Conservation (phyloP, 2,888 invertebrate species). For the Merodon equestris region DNA sequence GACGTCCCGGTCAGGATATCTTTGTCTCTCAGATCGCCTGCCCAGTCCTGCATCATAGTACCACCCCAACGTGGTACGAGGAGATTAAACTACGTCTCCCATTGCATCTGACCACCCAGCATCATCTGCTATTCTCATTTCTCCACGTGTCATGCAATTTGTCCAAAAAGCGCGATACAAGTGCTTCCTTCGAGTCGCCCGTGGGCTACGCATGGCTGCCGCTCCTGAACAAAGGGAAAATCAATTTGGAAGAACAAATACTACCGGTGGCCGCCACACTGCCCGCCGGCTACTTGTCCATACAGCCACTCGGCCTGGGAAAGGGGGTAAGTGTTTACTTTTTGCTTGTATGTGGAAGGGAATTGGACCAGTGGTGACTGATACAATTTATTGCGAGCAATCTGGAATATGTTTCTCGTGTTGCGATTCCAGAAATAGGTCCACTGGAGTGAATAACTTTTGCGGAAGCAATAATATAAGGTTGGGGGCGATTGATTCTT, state of each 20-base stretch:
- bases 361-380: too few species aligned
- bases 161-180: constrained; percentile 87
- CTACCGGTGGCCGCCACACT: constrained; percentile 93
- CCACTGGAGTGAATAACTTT: too few species aligned
- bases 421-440: too few species aligned
- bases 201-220: constrained; percentile 98
- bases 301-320: constrained; percentile 93
- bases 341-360: constrained; percentile 2
- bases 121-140: constrained; percentile 97
- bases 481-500: too few species aligned
- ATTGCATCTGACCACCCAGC: constrained; percentile 88
- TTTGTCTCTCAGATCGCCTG: constrained; percentile 86
- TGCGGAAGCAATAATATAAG: too few species aligned
- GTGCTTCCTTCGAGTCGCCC: constrained; percentile 85
- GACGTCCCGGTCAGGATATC: constrained; percentile 83
- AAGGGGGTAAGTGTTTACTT: constrained; percentile 86
- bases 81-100: constrained; percentile 96
- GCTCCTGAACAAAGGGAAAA: constrained; percentile 89
- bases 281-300: constrained; percentile 92
- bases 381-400: too few species aligned
- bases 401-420: constrained; percentile 2
- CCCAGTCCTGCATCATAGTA: constrained; percentile 93
- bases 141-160: constrained; percentile 96
- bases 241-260: constrained; percentile 89
- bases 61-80: constrained; percentile 94